These are phyloP conservation scores for Glomeris maerens DNA, from an alignment of 1,140 invertebrate species.

Conservation along the genomic window DNA sequence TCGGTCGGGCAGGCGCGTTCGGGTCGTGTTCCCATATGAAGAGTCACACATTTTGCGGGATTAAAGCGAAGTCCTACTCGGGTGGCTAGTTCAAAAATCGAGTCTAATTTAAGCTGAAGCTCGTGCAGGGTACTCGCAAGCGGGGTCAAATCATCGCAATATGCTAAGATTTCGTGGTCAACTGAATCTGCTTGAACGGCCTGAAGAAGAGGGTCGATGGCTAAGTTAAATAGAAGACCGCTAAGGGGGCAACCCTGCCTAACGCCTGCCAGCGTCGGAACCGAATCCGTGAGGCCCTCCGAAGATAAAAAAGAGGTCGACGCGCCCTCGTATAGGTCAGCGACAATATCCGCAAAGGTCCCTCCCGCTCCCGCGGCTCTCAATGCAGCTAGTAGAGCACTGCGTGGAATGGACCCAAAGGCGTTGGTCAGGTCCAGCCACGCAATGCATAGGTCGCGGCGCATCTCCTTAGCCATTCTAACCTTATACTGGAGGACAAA, in stretches of 20 bases:
- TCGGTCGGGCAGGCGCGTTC: neutral
- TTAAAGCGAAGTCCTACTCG: slow-evolving; percentile 14
- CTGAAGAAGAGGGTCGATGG: slow-evolving; percentile 20
- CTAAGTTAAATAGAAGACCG: slow-evolving; percentile 25
- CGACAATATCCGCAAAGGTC: slow-evolving; percentile 10
- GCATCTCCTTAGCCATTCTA: slow-evolving; percentile 13
- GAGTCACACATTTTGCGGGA: slow-evolving; percentile 10
- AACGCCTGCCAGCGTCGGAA: slow-evolving; percentile 19
- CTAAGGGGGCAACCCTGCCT: slow-evolving; percentile 26
- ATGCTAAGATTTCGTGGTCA: slow-evolving; percentile 7
- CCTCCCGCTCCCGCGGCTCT: neutral
- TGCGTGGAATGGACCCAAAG: slow-evolving; percentile 27
- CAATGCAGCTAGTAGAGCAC: slow-evolving; percentile 16
- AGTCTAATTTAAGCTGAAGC: slow-evolving; percentile 12
- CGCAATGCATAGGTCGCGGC: slow-evolving; percentile 13
- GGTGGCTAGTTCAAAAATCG: neutral
- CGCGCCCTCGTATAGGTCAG: slow-evolving; percentile 4
- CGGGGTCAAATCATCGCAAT: slow-evolving; percentile 15
- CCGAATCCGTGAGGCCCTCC: slow-evolving; percentile 1
- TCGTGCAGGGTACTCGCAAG: neutral
- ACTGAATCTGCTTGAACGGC: neutral
- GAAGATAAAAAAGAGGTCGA: slow-evolving; percentile 3
- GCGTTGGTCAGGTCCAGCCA: slow-evolving; percentile 23
- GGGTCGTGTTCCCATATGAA: neutral
- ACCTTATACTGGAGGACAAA: slow-evolving; percentile 9